Conservation (phyloP, 2,888 invertebrate genomes). For the Hirudinaria manillensis region DNA sequence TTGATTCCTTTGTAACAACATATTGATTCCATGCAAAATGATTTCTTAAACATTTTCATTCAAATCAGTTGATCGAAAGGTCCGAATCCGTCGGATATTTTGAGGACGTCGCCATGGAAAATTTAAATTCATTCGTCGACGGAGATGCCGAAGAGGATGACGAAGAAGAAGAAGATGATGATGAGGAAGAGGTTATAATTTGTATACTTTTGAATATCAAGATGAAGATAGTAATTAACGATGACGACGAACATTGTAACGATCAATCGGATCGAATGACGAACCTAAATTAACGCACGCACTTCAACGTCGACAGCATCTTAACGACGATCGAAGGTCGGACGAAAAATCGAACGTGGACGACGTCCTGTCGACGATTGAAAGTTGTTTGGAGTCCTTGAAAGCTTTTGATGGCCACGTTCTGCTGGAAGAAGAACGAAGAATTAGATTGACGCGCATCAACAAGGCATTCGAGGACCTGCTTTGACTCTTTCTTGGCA, state of each 20-base stretch:
- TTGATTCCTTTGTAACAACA: too few species aligned
- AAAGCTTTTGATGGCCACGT: neutral
- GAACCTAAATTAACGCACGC: neutral
- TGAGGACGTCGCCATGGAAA: too few species aligned
- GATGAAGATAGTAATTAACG: slow-evolving; percentile 13
- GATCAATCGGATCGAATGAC: neutral
- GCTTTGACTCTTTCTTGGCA: neutral
- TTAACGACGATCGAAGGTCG: too few species aligned
- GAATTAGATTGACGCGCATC: neutral
- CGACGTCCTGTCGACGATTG: neutral
- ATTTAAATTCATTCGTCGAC: neutral
- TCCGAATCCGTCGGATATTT: too few species aligned
- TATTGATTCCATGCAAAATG: too few species aligned
- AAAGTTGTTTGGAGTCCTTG: neutral
- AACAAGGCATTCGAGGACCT: neutral
- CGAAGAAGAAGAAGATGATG: neutral
- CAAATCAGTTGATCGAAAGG: too few species aligned
- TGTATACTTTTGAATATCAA: neutral
- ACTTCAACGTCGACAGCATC: neutral
- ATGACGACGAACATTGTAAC: neutral
- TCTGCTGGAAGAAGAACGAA: neutral
- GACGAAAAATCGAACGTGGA: neutral
- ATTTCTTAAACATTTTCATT: too few species aligned
- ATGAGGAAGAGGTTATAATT: slow-evolving; percentile 5
- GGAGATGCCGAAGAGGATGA: slow-evolving; percentile 5